Base-by-base conservation (phyloP, 1,140 invertebrate genomes). In the Heliconius nattereri region DNA sequence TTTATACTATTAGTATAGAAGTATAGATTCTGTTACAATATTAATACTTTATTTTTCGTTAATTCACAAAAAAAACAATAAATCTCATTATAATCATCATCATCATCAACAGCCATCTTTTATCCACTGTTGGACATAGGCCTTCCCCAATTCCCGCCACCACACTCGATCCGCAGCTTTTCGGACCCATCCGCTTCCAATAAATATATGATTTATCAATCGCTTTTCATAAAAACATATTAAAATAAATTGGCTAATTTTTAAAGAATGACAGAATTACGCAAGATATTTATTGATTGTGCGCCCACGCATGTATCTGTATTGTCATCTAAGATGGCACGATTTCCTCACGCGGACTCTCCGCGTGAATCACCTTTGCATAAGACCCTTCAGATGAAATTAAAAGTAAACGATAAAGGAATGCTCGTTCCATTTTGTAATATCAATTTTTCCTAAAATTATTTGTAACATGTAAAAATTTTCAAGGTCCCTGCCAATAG, bases 311-410 rank as follows among this genome's bases (percentile, higher is more conserved):
- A 29, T 11, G 29, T 40, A 37, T 76, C 75, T 16, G 60, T 16
- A 70, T 76, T 76, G 57, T 76, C 60, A 76, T 76, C 75, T 76
- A 76, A 76, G 75, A 76, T 76, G 75, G 60, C 52, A 57, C 60
- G 75, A 70, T 76, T 76, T 40, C 75, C 60, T n/a, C 29, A 45
- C 32, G 75, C 29, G 35, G 49, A 74, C 23, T 32, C 57, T 52
- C 52, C 49, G 73, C 23, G 26, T 76, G 75, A 70, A 70, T 76
- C 57, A 76, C 60, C 40, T 76, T 76, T 76, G 75, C 75, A 76
- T 76, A 76, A 76, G 32, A 76, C 75, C 37, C 75, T 76, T 71
- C 37, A 76, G 23, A 66, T 66, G 29, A 26, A 29, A 26, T 26
- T 66, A 66, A 26, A 66, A 66, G 16, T 29, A 29, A 66, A 29